Conservation (phyloP, 53 echinoderm and acorn worm genomes). For the Crossaster papposus region DNA sequence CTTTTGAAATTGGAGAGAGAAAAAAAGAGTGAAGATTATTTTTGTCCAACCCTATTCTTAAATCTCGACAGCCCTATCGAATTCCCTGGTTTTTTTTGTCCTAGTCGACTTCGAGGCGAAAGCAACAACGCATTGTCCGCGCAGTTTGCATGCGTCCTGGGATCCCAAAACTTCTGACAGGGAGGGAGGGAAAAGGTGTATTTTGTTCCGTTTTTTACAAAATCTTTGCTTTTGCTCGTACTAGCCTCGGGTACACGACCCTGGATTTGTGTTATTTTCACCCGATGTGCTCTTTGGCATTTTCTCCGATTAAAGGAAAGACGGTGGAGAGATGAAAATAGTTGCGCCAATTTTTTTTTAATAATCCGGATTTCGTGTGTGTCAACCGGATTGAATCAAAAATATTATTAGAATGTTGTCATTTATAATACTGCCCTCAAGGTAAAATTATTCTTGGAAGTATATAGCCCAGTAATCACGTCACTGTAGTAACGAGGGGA, state of each 20-base stretch:
- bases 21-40: not conserved
- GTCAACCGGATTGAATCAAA: not conserved
- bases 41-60: not conserved
- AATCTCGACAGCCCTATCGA: not conserved
- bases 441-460: not conserved
- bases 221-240: not conserved
- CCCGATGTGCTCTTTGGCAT: conserved; percentile 13
- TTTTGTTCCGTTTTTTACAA: not conserved
- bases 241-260: not conserved
- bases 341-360: not conserved
- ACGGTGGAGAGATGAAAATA: not conserved
- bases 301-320: not conserved
- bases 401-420: not conserved
- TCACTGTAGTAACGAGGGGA: not conserved
- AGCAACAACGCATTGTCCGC: not conserved
- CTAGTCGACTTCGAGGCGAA: not conserved
- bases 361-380: not conserved
- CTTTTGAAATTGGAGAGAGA: not conserved
- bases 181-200: not conserved
- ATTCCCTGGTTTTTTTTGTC: not conserved
- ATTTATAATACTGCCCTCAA: not conserved
- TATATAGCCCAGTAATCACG: not conserved
- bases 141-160: not conserved
- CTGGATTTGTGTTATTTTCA: conserved; percentile 5
- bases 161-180: not conserved